Conservation (phyloP, 2,888 invertebrate genomes). For the Lasioglossum pauxillum region DNA sequence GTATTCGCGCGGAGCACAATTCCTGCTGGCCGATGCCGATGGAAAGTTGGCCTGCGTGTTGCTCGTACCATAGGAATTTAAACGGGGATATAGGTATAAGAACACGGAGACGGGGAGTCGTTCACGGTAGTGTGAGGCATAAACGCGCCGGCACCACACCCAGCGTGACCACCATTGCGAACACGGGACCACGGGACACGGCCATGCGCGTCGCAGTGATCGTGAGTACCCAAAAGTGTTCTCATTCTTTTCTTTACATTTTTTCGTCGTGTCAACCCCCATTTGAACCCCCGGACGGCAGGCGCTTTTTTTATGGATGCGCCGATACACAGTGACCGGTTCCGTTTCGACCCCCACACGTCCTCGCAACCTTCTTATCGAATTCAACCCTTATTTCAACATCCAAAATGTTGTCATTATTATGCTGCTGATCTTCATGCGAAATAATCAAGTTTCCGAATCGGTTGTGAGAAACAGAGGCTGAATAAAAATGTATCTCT, state of each 20-base stretch:
- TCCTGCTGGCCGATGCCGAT: conserved; percentile 70
- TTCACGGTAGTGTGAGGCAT: conserved; percentile 81
- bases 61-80: conserved; percentile 77
- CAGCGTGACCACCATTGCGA: conserved; percentile 75
- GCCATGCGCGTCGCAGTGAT: conserved; percentile 73
- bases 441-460: background rate
- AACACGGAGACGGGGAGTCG: conserved; percentile 79
- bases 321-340: background rate
- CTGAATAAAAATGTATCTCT: background rate
- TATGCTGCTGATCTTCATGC: background rate
- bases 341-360: background rate
- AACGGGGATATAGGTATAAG: conserved; percentile 83
- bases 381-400: background rate
- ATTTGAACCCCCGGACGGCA: background rate
- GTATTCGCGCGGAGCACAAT: conserved; percentile 59
- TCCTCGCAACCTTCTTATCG: background rate
- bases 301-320: background rate
- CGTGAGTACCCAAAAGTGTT: conserved; percentile 72
- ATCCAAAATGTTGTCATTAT: background rate
- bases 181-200: conserved; percentile 63
- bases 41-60: conserved; percentile 73
- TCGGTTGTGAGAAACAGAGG: background rate
- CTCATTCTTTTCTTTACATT: conserved; percentile 9
- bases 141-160: conserved; percentile 80
- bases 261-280: background rate